A percentile compares a stretch with the other conserved stretches of the same genome.
Evolutionary conservation across 2,113 vertebrate genomes (phyloP).

Genomic region (Marmota monax): DNA sequence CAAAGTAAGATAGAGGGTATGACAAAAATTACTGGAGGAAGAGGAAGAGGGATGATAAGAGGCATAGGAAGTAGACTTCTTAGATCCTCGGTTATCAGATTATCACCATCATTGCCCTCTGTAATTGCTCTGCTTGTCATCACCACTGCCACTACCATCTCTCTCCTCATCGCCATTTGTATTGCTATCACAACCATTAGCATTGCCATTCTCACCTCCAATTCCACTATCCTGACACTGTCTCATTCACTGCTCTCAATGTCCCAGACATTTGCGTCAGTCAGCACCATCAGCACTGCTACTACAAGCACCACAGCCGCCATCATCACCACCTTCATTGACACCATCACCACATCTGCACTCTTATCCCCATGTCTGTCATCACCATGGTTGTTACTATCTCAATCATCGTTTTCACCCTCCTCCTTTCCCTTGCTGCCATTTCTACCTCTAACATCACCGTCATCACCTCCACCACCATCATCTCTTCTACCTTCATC

Average conservation of each 20-base stretch:
- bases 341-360: background rate
- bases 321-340: background rate
- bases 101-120: background rate
- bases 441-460: slow-evolving; percentile 5
- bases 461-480: background rate
- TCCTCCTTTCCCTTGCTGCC: background rate
- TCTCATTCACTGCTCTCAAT: too few species aligned
- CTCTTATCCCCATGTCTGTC: background rate
- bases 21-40: too few species aligned
- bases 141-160: background rate
- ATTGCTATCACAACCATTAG: background rate
- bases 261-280: too few species aligned
- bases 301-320: background rate
- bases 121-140: background rate
- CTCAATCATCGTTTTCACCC: background rate
- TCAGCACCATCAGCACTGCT: background rate
- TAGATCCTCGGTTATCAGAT: background rate
- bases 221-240: too few species aligned
- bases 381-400: background rate
- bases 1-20: too few species aligned
- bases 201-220: background rate
- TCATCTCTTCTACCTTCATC: too few species aligned
- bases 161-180: background rate
- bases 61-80: background rate
- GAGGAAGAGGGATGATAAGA: too few species aligned